These are phyloP conservation scores for Chionoecetes opilio DNA, from an alignment of 1,140 invertebrate genomes.

Conservation along the genomic window DNA sequence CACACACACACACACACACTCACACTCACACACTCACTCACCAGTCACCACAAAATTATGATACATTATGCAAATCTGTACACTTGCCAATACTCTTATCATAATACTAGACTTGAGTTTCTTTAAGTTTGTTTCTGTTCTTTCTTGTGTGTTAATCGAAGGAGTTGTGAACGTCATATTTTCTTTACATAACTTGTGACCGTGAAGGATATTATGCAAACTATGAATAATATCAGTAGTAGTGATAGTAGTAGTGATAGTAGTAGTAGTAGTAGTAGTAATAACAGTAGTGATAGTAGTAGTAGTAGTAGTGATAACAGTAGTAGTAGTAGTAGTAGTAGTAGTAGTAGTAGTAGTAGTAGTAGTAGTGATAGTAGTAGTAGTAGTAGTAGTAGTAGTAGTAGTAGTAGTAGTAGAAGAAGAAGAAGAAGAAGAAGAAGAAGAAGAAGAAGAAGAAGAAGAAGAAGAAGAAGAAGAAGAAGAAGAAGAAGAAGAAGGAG, in stretches of 20 bases:
- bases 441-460: not conserved
- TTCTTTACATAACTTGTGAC: too few relatives aligned
- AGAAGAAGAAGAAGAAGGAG: not conserved
- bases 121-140: too few relatives aligned
- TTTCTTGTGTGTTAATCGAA: too few relatives aligned
- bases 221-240: too few relatives aligned
- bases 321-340: slow-evolving; percentile 47
- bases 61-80: too few relatives aligned
- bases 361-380: not conserved
- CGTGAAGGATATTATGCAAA: too few relatives aligned
- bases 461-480: not conserved
- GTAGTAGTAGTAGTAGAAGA: not conserved
- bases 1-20: slow-evolving; percentile 13
- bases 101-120: too few relatives aligned
- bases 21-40: not conserved
- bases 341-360: slow-evolving; percentile 31
- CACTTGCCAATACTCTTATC: too few relatives aligned
- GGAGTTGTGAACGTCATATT: too few relatives aligned
- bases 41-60: too few relatives aligned
- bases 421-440: not conserved
- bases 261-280: not conserved
- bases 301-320: not conserved
- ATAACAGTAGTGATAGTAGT: not conserved
- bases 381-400: slow-evolving; percentile 19
- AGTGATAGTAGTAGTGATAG: not conserved